Evolutionary conservation across 2,797 vertebrate genomes (phyloP).

Genomic region (Petrocephalus sullivani): DNA sequence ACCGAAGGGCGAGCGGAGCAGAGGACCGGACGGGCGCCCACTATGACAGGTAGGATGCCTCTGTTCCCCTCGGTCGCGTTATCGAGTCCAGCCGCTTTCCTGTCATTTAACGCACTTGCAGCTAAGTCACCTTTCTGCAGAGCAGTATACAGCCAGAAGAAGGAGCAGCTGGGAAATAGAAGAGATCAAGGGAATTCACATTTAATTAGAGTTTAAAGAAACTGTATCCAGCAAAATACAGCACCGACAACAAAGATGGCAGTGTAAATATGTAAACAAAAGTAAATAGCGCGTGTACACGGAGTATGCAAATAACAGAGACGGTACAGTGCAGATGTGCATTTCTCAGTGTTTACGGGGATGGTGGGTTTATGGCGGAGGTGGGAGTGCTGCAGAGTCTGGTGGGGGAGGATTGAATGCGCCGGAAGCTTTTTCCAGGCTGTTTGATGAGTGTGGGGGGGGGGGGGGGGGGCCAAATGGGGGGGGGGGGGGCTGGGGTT

Average conservation of each 20-base stretch:
- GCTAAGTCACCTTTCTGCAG: not conserved
- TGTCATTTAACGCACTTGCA: not conserved
- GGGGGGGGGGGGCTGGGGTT: too few relatives aligned
- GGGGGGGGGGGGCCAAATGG: too few relatives aligned
- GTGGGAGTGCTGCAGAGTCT: not conserved
- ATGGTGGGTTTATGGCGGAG: not conserved
- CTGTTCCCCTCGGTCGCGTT: slow-evolving; percentile 19
- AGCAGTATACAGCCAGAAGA: not conserved
- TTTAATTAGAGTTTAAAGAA: not conserved
- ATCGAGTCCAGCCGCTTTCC: not conserved
- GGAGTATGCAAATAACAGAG: too few relatives aligned
- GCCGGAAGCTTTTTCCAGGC: not conserved
- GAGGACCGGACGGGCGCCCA: slow-evolving; percentile 64
- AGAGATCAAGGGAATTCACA: not conserved
- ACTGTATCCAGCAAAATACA: too few relatives aligned
- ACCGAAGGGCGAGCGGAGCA: slow-evolving; percentile 67
- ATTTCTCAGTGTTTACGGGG: too few relatives aligned
- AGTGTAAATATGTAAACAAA: too few relatives aligned
- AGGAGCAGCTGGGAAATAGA: not conserved
- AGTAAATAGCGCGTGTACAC: too few relatives aligned
- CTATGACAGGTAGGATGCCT: slow-evolving; percentile 63
- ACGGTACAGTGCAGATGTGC: too few relatives aligned
- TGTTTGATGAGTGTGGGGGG: not conserved
- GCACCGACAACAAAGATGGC: too few relatives aligned
- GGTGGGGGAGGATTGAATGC: not conserved